phyloP scores from a whole-genome alignment of 2,888 invertebrate genomes.

The Dynastes maya region DNA sequence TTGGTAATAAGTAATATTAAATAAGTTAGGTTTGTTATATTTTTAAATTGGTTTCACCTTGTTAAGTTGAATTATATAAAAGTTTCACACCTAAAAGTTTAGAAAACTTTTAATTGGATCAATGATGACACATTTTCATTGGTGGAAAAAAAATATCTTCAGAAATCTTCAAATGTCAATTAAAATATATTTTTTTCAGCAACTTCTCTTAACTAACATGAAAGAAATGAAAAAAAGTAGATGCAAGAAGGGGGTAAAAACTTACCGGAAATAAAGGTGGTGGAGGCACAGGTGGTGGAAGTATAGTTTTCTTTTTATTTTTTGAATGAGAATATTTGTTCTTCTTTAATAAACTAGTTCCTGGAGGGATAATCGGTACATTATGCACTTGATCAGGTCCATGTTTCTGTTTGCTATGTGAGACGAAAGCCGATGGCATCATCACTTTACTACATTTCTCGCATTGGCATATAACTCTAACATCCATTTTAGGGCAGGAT shows the following conservation, averaged over 20 bases:
- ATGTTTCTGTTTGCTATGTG: conserved; percentile 50
- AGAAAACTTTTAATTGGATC: too few species aligned
- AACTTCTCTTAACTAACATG: too few species aligned
- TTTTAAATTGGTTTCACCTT: too few species aligned
- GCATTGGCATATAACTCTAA: conserved; percentile 64
- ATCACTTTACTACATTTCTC: conserved; percentile 64
- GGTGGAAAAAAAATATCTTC: too few species aligned
- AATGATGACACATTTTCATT: too few species aligned
- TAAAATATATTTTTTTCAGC: too few species aligned
- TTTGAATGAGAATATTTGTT: conserved; percentile 61
- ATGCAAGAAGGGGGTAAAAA: conserved; percentile 11
- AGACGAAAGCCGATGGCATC: conserved; percentile 57
- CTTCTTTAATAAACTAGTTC: conserved; percentile 57
- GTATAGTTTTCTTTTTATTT: conserved; percentile 63
- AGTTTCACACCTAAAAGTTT: too few species aligned
- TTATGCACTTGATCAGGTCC: conserved; percentile 50
- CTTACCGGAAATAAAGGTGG: conserved; percentile 64
- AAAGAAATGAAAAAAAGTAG: background rate
- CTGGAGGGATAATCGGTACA: conserved; percentile 45
- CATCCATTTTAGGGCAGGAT: conserved; percentile 66
- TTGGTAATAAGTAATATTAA: too few species aligned
- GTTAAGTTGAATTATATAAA: too few species aligned
- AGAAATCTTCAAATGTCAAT: too few species aligned
- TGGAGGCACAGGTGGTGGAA: conserved; percentile 60
- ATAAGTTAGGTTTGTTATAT: too few species aligned